Base-by-base conservation (phyloP, 2,113 vertebrate genomes). In the Solea senegalensis region DNA sequence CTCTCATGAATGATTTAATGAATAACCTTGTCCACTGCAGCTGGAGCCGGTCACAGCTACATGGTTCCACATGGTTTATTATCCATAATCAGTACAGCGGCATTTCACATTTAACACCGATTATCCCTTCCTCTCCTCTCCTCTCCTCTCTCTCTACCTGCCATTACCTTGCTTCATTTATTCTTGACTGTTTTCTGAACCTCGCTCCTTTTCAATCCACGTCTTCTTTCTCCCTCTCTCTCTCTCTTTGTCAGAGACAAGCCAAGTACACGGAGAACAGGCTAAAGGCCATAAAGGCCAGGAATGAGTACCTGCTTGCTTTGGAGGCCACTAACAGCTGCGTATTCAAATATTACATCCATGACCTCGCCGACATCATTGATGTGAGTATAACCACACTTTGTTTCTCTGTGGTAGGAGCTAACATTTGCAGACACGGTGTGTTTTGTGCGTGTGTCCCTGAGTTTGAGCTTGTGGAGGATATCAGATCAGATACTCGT, bases 301-400 rank as follows among this genome's bases (percentile, higher is more conserved):
- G 98, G 73, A 99, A 99, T 7, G 98, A 99, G 74, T 99, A 98
- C 86, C 94, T 99, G 72, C 92, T 99, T 5, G 97, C 96, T 51
- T 94, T 99, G 73, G 98, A 99, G 82, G 97, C 96, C 51, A 99
- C 98, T 89, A 98, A 98, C 48, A 94, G 95, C 7, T 98, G 96
- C 1, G 97, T 98, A 82, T 99, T 99, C 94, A 99, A 99, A 92
- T 99, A 99, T 91, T 99, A 99, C 91, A 98, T 98, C 88, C 97
- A 98, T 0, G 98, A 99, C 92, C 94, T 99, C 83, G 97, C 97
- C 27, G 97, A 99, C 91, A 96, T 99, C 88, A 98, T 99, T 79
- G 95, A 98, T 90, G 98, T 99, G 95, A 98, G 97, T 93, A 53
- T 55, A 59, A 79, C 69, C 55, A 16, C 70, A 28, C 53, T 0